Base-by-base conservation (phyloP, 2,888 invertebrate genomes). In the Campoletis raptor region DNA sequence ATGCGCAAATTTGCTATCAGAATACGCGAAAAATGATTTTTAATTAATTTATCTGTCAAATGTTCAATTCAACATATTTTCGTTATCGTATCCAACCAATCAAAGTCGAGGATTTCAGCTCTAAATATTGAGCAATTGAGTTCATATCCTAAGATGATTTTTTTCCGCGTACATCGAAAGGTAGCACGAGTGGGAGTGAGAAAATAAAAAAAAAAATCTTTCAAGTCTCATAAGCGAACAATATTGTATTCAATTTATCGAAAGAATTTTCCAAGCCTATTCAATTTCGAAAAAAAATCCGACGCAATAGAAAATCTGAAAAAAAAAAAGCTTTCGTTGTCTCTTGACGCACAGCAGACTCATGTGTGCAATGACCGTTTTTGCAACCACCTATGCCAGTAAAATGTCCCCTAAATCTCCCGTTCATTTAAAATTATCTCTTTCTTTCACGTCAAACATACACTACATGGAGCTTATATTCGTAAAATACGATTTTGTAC, bases 401-500 rank as follows among this genome's bases (percentile, higher is more conserved):
- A 9, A 61, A 61, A 61, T 24, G 61, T 61, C 61, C 61, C 61
- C n/a, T 48, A 48, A 48, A 48, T n/a, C 18, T 48, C 48, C 18
- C 18, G 18, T 48, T 18, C 48, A 48, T 48, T 48, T 18, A 48
- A 48, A 21, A 61, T 61, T 61, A 61, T 66, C 66, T 66, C 12
- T 24, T 36, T 66, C 12, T 40, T 37, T 45, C 37, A 30, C 30
- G 30, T 30, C 30, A n/a, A 36, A 21, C 69, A 45, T 48, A n/a
- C 21, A 21, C 9, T 12, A 45, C 45, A 69, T 24, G 42, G 24
- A 45, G 45, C 45, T n/a, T 57, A 57, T 74, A 40, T 12, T 21
- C 40, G 40, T 57, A 21, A 57, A 74, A 67, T 36, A 30, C 9
- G 48, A 48, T 18, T 48, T 15, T 9, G 18, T 48, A 15, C 15